Evolutionary conservation across 2,797 vertebrate genomes (phyloP), one percentile per base, ranked within the genome.

Genomic region (Acrossocheilus wenchowensis): DNA sequence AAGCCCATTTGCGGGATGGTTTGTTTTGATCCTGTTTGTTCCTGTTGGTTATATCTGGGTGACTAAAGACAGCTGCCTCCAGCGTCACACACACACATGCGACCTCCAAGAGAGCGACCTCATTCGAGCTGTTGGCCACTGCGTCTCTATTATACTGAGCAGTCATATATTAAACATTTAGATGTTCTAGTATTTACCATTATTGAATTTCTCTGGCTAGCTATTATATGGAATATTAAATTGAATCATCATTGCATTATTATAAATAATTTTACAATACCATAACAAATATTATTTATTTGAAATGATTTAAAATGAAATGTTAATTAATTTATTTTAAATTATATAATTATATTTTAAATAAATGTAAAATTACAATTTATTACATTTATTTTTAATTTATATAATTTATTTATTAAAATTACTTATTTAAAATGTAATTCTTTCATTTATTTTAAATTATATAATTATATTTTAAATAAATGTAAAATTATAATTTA

Each of bases 1-100:
- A 86, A 90, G 43, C 80, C 72, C 71, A 19, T 23, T 50, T 83
- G 34, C 43, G 15, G 78, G 64, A 85, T 30, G 23, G 81, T 86
- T 87, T 89, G 88, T 88, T 88, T 89, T 82, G 83, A 73, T 82
- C 52, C 73, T 69, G 71, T 73, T 43, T 75, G 81, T 85, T 87
- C 80, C 68, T 86, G 57, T 72, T 41, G 60, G 80, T 68, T 88
- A 81, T 81, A n/a, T 84, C 48, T 82, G 81, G 75, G 2, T 85
- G 84, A 88, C 48, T 57, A 78, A 72, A 80, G 88, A 90, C 83
- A 90, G 86, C 80, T 89, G 88, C 83, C 87, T 69, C 43, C 57
- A 78, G 74, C 10, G 23, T 30, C 57, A 54, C 41, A 57, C 81
- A 57, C 81, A 87, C 64, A 85, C 74, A 78, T 12, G 80, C 21